Conservation (phyloP, 1,140 invertebrate genomes). For the Drosophila tristis region DNA sequence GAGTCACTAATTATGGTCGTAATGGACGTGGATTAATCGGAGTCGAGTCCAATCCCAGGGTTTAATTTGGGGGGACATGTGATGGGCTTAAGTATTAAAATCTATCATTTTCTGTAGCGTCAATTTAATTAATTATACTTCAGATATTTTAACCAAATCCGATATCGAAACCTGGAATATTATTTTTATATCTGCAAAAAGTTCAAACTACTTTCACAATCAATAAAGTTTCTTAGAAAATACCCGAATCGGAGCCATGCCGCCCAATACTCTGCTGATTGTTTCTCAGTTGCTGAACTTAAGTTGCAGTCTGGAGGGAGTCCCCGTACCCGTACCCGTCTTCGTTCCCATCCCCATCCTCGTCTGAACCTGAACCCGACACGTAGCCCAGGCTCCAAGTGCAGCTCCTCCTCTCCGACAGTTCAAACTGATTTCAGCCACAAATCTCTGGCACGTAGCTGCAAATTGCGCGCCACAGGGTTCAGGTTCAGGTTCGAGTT, state of each 20-base stretch:
- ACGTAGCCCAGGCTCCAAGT: constrained; percentile 45
- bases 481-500: constrained; percentile 37
- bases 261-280: constrained; percentile 14
- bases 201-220: too few species aligned
- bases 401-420: constrained; percentile 11
- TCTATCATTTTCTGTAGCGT: too few species aligned
- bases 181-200: too few species aligned
- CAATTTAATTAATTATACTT: too few species aligned
- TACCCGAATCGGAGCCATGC: too few species aligned
- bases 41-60: constrained; percentile 5
- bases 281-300: constrained; percentile 45
- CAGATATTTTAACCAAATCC: too few species aligned
- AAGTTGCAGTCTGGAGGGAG: constrained; percentile 10
- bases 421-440: constrained; percentile 76
- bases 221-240: too few species aligned
- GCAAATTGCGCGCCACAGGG: constrained; percentile 60
- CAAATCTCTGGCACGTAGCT: constrained; percentile 65
- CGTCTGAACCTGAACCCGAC: constrained; percentile 40
- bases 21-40: constrained; percentile 12
- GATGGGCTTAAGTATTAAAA: too few species aligned
- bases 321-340: too few species aligned
- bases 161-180: too few species aligned
- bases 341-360: not conserved
- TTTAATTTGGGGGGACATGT: not conserved
- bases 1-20: constrained; percentile 64